These are phyloP conservation scores for Acleris emargana DNA, from an alignment of 2,888 invertebrate genomes.

Conservation along the genomic window DNA sequence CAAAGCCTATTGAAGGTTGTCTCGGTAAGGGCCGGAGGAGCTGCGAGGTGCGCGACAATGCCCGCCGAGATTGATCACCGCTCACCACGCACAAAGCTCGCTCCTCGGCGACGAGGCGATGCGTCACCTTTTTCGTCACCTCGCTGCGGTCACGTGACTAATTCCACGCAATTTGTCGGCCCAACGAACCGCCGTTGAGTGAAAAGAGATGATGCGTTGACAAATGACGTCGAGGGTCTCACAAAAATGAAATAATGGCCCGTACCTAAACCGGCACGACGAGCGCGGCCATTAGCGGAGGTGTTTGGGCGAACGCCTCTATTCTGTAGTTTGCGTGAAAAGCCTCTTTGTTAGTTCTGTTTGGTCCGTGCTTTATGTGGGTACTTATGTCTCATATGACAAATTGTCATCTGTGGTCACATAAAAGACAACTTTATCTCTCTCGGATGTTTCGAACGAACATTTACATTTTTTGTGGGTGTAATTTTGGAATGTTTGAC, in stretches of 20 bases:
- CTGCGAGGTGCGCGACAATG: conserved; percentile 69
- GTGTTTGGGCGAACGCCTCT: conserved; percentile 82
- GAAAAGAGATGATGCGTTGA: conserved; percentile 81
- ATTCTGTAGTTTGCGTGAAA: conserved; percentile 79
- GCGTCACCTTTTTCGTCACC: conserved; percentile 83
- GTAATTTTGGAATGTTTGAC: conserved; percentile 41
- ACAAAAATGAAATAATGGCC: conserved; percentile 82
- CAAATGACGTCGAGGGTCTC: conserved; percentile 80
- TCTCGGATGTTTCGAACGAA: conserved; percentile 42
- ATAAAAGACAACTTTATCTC: conserved; percentile 63
- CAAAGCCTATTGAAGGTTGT: conserved; percentile 43
- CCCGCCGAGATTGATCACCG: conserved; percentile 73
- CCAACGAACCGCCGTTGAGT: conserved; percentile 72
- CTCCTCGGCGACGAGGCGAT: conserved; percentile 60
- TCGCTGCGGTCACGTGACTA: conserved; percentile 79
- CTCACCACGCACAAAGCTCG: conserved; percentile 61
- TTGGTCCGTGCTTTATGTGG: conserved; percentile 79
- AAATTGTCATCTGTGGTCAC: conserved; percentile 69
- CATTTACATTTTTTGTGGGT: conserved; percentile 43
- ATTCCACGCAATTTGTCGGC: conserved; percentile 80
- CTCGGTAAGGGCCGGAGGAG: conserved; percentile 39
- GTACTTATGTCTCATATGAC: conserved; percentile 77
- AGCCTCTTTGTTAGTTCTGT: conserved; percentile 79
- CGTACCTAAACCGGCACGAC: conserved; percentile 76
- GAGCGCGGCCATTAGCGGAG: conserved; percentile 78